These are phyloP conservation scores for Micrasema minimum DNA, from an alignment of 1,140 invertebrate species.

Conservation along the genomic window DNA sequence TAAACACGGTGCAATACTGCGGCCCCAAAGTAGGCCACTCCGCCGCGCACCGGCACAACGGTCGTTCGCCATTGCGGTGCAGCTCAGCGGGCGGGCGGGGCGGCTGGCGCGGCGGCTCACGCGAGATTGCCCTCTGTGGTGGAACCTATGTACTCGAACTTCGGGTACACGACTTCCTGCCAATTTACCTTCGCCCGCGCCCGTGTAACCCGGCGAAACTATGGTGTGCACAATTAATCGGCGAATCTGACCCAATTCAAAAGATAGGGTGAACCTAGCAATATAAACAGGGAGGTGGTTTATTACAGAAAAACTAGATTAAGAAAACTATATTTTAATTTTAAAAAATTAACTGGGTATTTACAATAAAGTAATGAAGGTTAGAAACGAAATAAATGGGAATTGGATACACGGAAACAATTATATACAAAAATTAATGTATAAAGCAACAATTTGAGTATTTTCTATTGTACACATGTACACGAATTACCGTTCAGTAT, in stretches of 20 bases:
- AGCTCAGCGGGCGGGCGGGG: neutral
- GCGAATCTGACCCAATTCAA: constrained; percentile 4
- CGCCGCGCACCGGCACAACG: neutral
- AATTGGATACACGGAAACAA: neutral
- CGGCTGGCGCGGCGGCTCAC: neutral
- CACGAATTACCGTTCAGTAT: too few species aligned
- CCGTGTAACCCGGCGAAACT: neutral
- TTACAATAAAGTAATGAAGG: neutral
- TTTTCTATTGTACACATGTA: too few species aligned
- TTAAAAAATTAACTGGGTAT: too few species aligned
- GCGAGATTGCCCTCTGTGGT: neutral
- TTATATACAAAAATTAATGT: neutral
- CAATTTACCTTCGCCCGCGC: neutral
- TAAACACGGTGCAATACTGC: constrained; percentile 24
- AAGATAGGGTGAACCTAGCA: neutral
- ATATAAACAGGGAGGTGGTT: too few species aligned
- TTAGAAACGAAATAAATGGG: neutral
- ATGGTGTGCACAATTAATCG: neutral
- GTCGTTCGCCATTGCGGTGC: neutral
- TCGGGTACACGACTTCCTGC: neutral
- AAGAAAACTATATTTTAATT: too few species aligned
- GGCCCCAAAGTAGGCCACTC: constrained; percentile 19
- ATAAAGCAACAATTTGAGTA: neutral
- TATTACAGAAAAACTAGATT: too few species aligned
- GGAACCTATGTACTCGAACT: neutral